Evolutionary conservation across 2,113 vertebrate genomes (phyloP).

Genomic region (Phoenicopterus ruber): DNA sequence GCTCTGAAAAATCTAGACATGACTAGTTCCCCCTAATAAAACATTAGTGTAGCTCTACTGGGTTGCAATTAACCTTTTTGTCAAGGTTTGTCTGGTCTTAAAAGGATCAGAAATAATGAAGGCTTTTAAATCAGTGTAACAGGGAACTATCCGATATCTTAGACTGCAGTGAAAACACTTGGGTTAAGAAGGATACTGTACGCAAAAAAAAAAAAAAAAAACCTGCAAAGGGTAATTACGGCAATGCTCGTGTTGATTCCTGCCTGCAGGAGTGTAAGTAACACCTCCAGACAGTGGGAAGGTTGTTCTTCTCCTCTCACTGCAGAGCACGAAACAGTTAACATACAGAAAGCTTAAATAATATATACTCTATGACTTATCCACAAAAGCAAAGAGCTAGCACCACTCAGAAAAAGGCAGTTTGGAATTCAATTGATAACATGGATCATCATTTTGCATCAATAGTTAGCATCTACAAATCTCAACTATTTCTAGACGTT

Average conservation of each 20-base stretch:
- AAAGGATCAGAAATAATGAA: conserved; percentile 66
- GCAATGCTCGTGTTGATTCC: background rate
- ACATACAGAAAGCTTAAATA: background rate
- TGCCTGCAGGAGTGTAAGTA: background rate
- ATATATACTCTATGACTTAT: background rate
- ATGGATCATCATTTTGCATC: background rate
- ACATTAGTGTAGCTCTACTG: conserved; percentile 63
- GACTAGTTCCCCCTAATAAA: conserved; percentile 65
- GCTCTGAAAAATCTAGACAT: conserved; percentile 53
- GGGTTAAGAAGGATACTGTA: conserved; percentile 46
- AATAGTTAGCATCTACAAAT: background rate
- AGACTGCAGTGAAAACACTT: conserved; percentile 53
- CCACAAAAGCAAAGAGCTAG: background rate
- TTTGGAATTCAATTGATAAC: background rate
- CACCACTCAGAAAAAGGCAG: background rate
- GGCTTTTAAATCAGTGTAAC: conserved; percentile 65
- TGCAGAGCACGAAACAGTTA: background rate
- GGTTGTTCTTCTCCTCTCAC: background rate
- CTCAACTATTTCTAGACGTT: background rate
- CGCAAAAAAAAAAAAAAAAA: conserved; percentile 19
- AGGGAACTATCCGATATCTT: conserved; percentile 37
- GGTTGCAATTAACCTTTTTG: conserved; percentile 74
- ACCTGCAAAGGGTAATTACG: conserved; percentile 32
- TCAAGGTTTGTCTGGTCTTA: conserved; percentile 62
- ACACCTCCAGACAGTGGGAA: background rate